phyloP scores from a whole-genome alignment of 1,140 invertebrate species.

The Pseudomyrmex dendroicus region DNA sequence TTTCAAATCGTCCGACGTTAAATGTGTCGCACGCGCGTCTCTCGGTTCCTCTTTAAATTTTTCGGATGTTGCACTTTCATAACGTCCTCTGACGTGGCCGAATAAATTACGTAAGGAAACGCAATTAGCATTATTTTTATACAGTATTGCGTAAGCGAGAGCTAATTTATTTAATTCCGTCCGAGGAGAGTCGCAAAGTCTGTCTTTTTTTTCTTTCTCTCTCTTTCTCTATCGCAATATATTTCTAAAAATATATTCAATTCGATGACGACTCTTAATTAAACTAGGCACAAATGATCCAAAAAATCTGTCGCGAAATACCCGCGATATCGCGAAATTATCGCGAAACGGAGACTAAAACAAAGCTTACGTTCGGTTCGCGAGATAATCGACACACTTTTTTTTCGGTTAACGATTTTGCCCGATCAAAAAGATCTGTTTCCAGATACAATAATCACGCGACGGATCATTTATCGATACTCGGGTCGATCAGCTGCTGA shows the following conservation, averaged over 20 bases:
- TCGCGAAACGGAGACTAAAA: constrained; percentile 2
- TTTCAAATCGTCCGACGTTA: not conserved
- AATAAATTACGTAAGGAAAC: no score
- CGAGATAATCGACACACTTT: not conserved
- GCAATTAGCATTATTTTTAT: no score
- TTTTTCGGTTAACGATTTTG: not conserved
- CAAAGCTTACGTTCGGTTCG: not conserved
- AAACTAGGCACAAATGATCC: constrained; percentile 42
- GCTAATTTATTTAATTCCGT: not conserved
- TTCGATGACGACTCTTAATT: constrained; percentile 19
- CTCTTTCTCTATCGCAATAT: not conserved
- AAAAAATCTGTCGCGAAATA: constrained; percentile 2
- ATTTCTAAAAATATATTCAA: constrained; percentile 17
- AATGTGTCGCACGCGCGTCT: not conserved
- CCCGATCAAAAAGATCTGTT: not conserved
- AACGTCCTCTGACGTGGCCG: no score
- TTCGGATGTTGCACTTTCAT: no score
- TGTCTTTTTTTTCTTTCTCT: no score
- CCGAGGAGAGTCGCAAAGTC: constrained; percentile 1
- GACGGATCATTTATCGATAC: not conserved
- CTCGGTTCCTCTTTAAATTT: not conserved
- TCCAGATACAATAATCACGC: constrained; percentile 2
- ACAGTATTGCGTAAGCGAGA: not conserved
- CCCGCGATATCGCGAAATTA: constrained; percentile 9
- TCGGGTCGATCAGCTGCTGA: constrained; percentile 14